phyloP scores from a whole-genome alignment of 2,888 invertebrate genomes.

The Temnothorax rugatulus region DNA sequence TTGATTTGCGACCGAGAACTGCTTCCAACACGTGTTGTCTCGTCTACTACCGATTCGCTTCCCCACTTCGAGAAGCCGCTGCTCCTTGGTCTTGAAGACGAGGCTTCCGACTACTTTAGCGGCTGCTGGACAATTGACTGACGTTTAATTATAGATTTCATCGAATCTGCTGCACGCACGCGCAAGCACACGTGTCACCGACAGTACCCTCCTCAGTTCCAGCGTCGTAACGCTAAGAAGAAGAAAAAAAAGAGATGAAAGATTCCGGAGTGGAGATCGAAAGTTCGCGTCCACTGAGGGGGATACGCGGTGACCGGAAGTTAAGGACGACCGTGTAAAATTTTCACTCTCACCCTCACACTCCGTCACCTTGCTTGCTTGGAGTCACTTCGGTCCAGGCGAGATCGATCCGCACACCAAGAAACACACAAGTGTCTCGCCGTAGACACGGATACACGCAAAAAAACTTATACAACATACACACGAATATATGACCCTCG shows the following conservation, averaged over 20 bases:
- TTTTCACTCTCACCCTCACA: constrained; percentile 20
- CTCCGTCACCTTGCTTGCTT: constrained; percentile 33
- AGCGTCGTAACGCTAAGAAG: background rate
- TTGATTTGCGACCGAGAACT: background rate
- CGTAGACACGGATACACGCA: background rate
- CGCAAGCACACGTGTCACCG: constrained; percentile 31
- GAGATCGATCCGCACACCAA: constrained; percentile 44
- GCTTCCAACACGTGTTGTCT: constrained; percentile 26
- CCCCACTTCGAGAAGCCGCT: background rate
- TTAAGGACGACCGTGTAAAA: constrained; percentile 43
- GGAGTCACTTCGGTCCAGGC: constrained; percentile 37
- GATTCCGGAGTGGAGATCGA: background rate
- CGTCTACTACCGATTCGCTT: constrained; percentile 16
- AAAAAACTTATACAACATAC: background rate
- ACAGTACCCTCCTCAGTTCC: constrained; percentile 17
- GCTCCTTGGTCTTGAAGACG: constrained; percentile 30
- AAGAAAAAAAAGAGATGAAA: background rate
- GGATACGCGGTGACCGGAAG: constrained; percentile 23
- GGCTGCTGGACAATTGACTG: constrained; percentile 36
- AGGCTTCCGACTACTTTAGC: constrained; percentile 13
- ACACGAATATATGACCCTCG: constrained; percentile 48
- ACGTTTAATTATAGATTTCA: constrained; percentile 40
- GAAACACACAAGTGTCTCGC: constrained; percentile 36
- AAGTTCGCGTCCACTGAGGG: background rate
- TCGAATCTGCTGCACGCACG: constrained; percentile 37